Base-by-base conservation (phyloP, 2,113 vertebrate species). In the Pimephales promelas region DNA sequence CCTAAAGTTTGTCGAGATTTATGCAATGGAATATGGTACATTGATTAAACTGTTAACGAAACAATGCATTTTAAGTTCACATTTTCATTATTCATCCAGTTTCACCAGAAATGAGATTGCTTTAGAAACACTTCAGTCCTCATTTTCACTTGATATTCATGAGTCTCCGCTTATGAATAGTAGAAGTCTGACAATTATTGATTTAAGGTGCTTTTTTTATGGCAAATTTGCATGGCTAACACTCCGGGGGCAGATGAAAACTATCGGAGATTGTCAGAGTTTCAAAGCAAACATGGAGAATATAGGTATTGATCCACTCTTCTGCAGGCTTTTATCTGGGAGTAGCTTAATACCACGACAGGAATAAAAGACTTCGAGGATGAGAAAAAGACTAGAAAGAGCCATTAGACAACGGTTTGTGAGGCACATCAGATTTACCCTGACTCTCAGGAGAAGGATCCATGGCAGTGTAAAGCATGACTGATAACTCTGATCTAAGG, bases 261-360 rank as follows among this genome's bases (percentile, higher is more conserved):
- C 82, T 81, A 66, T 71, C 62, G 72, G 62, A 88, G 83, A 84
- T 82, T 82, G 85, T 82, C 84, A 83, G 54, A 78, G 85, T 90
- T 91, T 90, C 86, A 83, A 91, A 89, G 82, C 79, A 82, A 77
- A 88, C 83, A 54, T 24, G 45, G 84, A 86, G 62, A 73, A 88
- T 89, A 76, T 83, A 49, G 31, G 79, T 85, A 92, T 91, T 59
- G 89, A 93, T 91, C 84, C 6, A 26, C 74, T 43, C 75, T 76
- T 90, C 43, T 34, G 80, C 84, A 49, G 79, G 61, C 79, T 91
- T 92, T 84, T 84, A 79, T 89, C 84, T 84, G 56, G 77, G 72
- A 83, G 80, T 82, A 82, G 73, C 40, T 78, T 88, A 88, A 90
- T 88, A 88, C 84, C 71, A 87, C 54, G 82, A 85, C 76, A 87